Percentiles rank a stretch among this genome's conserved stretches.
Conservation (phyloP, 2,888 invertebrate species). For the Tenthredo notha region DNA sequence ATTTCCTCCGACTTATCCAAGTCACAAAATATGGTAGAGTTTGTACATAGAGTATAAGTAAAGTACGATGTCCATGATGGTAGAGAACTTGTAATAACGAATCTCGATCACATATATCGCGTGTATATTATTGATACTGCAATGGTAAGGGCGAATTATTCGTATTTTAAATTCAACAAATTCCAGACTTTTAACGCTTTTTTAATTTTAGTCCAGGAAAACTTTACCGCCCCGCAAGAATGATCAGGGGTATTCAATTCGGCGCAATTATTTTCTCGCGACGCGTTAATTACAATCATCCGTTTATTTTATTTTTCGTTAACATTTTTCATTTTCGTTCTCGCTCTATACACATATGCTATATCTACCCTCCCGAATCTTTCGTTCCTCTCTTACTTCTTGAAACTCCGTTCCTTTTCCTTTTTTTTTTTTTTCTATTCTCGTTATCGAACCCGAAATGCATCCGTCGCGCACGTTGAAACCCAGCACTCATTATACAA, state of each 20-base stretch:
- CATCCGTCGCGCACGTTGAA: neutral
- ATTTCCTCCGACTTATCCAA: slow-evolving; percentile 44
- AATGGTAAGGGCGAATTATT: neutral
- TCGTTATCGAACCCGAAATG: neutral
- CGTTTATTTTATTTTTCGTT: neutral
- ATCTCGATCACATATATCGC: slow-evolving; percentile 4
- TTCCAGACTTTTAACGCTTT: slow-evolving; percentile 38
- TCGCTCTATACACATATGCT: neutral
- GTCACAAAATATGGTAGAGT: slow-evolving; percentile 40
- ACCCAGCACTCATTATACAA: slow-evolving; percentile 7
- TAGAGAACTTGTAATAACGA: slow-evolving; percentile 38
- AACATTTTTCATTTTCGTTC: neutral
- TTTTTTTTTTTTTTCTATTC: too few relatives aligned
- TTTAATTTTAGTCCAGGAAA: slow-evolving; percentile 22
- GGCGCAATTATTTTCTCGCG: neutral
- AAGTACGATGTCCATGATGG: neutral
- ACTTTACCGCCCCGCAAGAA: neutral
- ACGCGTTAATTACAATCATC: neutral
- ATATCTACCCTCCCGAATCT: neutral
- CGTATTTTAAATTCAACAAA: slow-evolving; percentile 16
- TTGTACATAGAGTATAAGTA: slow-evolving; percentile 36
- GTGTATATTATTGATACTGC: slow-evolving; percentile 14
- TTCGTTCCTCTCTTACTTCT: neutral
- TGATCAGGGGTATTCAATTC: neutral
- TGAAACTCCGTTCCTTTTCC: neutral